These are phyloP conservation scores for Anarsia innoxiella DNA, from an alignment of 2,888 invertebrate genomes.

Conservation along the genomic window DNA sequence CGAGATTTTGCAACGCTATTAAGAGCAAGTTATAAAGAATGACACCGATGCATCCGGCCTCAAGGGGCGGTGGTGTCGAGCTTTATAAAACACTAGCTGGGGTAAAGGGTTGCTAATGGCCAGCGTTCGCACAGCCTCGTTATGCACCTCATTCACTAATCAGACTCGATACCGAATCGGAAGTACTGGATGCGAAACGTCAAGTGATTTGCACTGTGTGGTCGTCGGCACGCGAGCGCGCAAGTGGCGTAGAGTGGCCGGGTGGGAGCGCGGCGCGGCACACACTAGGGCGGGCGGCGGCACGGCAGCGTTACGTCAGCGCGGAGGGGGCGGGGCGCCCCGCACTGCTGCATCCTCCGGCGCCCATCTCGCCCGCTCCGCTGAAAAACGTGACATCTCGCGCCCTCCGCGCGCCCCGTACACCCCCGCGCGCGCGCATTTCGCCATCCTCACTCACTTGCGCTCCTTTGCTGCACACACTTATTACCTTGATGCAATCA, in stretches of 20 bases:
- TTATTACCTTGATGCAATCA: slow-evolving; percentile 39
- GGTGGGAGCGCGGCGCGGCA: slow-evolving; percentile 67
- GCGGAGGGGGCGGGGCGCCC: slow-evolving; percentile 40
- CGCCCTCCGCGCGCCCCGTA: slow-evolving; percentile 24
- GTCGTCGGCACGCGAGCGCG: slow-evolving; percentile 56
- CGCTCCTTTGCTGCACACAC: slow-evolving; percentile 42
- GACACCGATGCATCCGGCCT: slow-evolving; percentile 60
- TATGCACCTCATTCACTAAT: slow-evolving; percentile 61
- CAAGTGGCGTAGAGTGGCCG: slow-evolving; percentile 50
- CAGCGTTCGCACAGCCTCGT: slow-evolving; percentile 44
- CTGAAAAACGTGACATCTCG: slow-evolving; percentile 65
- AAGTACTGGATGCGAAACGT: slow-evolving; percentile 58
- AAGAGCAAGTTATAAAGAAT: slow-evolving; percentile 54
- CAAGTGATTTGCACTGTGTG: slow-evolving; percentile 64
- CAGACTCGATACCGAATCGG: slow-evolving; percentile 47
- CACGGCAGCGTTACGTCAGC: slow-evolving; percentile 72
- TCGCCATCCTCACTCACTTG: slow-evolving; percentile 36
- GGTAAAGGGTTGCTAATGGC: slow-evolving; percentile 23
- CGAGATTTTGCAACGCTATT: slow-evolving; percentile 51
- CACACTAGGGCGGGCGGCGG: slow-evolving; percentile 70
- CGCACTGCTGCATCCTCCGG: slow-evolving; percentile 69
- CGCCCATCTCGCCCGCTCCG: slow-evolving; percentile 55
- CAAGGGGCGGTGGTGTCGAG: slow-evolving; percentile 52
- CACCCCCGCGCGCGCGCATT: slow-evolving; percentile 11
- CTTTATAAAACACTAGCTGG: slow-evolving; percentile 29